phyloP scores from a whole-genome alignment of 2,113 vertebrate species.

The Macquaria ambigua region DNA sequence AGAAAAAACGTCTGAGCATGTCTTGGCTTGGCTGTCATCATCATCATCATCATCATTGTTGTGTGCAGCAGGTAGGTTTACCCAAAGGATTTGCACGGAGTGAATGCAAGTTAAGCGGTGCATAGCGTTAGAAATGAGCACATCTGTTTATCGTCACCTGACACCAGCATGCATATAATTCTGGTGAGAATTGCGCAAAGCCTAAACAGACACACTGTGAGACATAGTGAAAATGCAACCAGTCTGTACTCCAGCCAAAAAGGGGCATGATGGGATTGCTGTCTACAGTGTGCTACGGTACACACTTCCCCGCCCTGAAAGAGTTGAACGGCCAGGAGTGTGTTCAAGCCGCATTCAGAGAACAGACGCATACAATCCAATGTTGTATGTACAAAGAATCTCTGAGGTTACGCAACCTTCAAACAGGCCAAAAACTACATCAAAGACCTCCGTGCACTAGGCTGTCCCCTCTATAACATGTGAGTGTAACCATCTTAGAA shows the following conservation, averaged over 20 bases:
- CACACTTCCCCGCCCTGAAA: neutral
- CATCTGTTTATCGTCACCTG: neutral
- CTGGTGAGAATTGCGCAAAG: neutral
- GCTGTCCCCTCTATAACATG: neutral
- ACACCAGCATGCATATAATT: neutral
- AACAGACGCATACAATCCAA: neutral
- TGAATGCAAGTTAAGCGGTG: neutral
- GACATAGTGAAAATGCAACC: neutral
- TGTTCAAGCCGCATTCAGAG: conserved; percentile 26
- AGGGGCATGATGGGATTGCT: neutral
- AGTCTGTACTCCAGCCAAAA: neutral
- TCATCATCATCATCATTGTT: neutral
- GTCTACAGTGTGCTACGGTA: neutral
- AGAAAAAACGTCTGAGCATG: neutral
- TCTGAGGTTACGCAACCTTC: conserved; percentile 14
- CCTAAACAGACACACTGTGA: neutral
- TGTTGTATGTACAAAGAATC: neutral
- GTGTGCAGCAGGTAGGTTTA: neutral
- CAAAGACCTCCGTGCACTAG: neutral
- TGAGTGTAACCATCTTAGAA: neutral
- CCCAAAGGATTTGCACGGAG: neutral
- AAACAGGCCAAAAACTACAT: conserved; percentile 16
- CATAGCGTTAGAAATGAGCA: neutral
- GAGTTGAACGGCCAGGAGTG: conserved; percentile 51
- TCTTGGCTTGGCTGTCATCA: neutral